phyloP scores from a whole-genome alignment of 2,888 invertebrate species.

The Calliphora vomitoria region DNA sequence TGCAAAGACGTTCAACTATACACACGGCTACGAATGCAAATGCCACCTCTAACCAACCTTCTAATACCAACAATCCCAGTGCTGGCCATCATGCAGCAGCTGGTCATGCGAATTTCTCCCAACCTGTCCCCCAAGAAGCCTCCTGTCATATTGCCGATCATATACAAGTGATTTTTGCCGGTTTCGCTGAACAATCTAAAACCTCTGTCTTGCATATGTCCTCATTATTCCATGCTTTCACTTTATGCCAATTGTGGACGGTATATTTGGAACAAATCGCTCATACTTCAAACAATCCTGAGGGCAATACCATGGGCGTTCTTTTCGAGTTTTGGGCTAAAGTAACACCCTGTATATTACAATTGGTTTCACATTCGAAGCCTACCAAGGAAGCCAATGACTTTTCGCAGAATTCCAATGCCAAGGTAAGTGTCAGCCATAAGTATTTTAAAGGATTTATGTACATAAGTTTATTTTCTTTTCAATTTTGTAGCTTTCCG shows the following conservation, averaged over 20 bases:
- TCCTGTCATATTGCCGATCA: constrained; percentile 99
- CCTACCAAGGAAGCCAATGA: constrained; percentile 87
- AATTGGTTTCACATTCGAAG: constrained; percentile 96
- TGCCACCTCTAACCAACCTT: constrained; percentile 60
- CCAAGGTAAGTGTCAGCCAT: constrained; percentile 71
- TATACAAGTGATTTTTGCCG: constrained; percentile 96
- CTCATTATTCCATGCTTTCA: constrained; percentile 98
- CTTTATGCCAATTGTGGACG: constrained; percentile 99
- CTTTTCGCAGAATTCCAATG: constrained; percentile 77
- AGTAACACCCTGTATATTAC: constrained; percentile 97
- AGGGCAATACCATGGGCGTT: constrained; percentile 91
- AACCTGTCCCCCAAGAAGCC: constrained; percentile 97
- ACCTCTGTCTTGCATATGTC: constrained; percentile 97
- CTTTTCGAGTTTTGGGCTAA: constrained; percentile 99
- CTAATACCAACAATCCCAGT: constrained; percentile 72
- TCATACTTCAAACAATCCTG: constrained; percentile 88
- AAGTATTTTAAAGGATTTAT: not conserved
- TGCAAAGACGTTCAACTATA: constrained; percentile 79
- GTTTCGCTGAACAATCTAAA: constrained; percentile 98
- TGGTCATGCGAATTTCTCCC: constrained; percentile 83
- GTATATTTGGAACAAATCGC: constrained; percentile 97
- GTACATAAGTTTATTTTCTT: not conserved
- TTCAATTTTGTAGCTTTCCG: constrained; percentile 90
- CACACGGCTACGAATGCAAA: constrained; percentile 54
- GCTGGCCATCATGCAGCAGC: constrained; percentile 73